Conservation (phyloP, 1,140 invertebrate species). For the Oreohelix idahoensis region DNA sequence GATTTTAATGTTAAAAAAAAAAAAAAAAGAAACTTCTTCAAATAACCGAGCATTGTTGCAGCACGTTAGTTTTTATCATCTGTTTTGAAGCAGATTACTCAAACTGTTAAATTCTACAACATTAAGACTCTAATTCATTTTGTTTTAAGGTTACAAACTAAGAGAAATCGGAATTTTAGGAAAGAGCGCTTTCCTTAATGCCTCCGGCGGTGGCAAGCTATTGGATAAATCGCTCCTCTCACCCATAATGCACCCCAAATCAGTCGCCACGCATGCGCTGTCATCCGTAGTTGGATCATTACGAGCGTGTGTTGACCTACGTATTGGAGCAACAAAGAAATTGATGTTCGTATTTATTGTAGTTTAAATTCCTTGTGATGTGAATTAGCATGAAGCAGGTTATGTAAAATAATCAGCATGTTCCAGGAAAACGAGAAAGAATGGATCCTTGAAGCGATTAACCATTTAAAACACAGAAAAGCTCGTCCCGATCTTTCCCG, state of each 20-base stretch:
- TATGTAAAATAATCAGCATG: constrained; percentile 1
- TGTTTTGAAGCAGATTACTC: too few relatives aligned
- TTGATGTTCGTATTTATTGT: neutral
- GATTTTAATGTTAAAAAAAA: too few relatives aligned
- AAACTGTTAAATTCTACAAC: too few relatives aligned
- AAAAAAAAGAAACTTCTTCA: too few relatives aligned
- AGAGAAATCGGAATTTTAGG: neutral
- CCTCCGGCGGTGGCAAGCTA: neutral
- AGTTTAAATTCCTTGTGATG: neutral
- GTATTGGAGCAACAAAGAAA: neutral
- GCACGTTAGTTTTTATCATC: too few relatives aligned
- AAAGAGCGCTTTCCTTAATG: constrained; percentile 2
- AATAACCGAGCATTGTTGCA: too few relatives aligned
- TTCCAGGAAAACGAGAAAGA: constrained; percentile 37
- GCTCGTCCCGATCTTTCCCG: constrained; percentile 36
- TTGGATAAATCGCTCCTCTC: neutral
- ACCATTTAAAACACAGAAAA: constrained; percentile 42
- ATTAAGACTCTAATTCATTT: too few relatives aligned
- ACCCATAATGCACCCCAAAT: constrained; percentile 19
- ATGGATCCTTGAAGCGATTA: constrained; percentile 40
- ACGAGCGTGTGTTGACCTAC: constrained; percentile 40
- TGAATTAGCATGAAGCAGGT: neutral
- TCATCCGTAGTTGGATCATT: neutral
- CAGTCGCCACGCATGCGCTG: constrained; percentile 19
- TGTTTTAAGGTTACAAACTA: neutral